Conservation (phyloP, 2,113 vertebrate species). For the Pampusana beccarii region DNA sequence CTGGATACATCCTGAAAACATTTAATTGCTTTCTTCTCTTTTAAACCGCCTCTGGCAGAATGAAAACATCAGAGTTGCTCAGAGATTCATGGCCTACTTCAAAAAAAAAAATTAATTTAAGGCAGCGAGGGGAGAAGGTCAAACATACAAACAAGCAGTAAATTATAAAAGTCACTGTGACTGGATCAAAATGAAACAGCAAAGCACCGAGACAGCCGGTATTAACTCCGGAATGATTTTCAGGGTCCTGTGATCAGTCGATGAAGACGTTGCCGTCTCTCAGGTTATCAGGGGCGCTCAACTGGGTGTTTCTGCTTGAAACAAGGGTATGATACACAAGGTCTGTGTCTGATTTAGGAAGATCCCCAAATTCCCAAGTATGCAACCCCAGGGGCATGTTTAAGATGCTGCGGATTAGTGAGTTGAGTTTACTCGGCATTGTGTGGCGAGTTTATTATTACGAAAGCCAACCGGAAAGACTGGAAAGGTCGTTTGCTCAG, state of each 20-base stretch:
- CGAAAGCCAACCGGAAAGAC: neutral
- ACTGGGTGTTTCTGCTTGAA: neutral
- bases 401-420: neutral
- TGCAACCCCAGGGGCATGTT: neutral
- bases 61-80: neutral
- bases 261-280: neutral
- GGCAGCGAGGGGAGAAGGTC: neutral
- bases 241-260: accelerated
- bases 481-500: neutral
- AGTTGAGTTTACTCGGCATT: neutral
- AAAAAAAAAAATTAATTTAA: neutral
- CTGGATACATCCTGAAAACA: neutral
- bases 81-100: neutral
- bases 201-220: neutral
- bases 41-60: neutral
- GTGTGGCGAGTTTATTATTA: accelerated
- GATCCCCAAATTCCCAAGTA: neutral
- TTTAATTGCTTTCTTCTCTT: neutral
- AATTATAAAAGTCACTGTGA: neutral
- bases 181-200: neutral
- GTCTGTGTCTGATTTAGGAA: neutral
- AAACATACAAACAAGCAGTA: neutral
- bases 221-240: neutral
- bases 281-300: neutral
- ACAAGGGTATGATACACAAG: accelerated